phyloP scores from a whole-genome alignment of 2,888 invertebrate genomes.

The Gryllus longicercus region DNA sequence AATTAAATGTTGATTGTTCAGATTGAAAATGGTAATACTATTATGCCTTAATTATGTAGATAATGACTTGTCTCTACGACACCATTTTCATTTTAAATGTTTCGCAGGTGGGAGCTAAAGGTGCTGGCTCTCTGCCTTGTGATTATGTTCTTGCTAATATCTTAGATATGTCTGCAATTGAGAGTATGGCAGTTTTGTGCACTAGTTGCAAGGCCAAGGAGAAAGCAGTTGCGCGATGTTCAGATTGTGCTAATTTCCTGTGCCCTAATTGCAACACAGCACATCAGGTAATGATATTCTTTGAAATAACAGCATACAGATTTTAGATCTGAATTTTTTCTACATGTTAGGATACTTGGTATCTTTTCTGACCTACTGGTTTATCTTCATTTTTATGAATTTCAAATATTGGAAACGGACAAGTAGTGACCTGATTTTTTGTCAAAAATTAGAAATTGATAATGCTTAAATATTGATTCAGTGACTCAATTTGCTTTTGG shows the following conservation, averaged over 20 bases:
- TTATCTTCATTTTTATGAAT: too few species aligned
- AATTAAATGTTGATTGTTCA: too few species aligned
- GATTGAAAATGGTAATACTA: too few species aligned
- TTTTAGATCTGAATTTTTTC: neutral
- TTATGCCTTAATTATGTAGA: too few species aligned
- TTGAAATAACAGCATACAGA: neutral
- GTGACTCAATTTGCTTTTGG: too few species aligned
- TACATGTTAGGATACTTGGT: neutral
- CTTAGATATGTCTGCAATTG: constrained; percentile 75
- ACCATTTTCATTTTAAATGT: too few species aligned
- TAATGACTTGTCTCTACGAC: too few species aligned
- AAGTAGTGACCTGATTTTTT: too few species aligned
- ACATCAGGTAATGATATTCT: constrained; percentile 58
- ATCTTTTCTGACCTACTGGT: too few species aligned
- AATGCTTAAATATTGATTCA: too few species aligned
- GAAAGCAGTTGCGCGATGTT: constrained; percentile 88
- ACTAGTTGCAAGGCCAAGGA: constrained; percentile 95
- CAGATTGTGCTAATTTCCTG: constrained; percentile 90
- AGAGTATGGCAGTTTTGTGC: constrained; percentile 66
- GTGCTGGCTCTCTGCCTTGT: constrained; percentile 73
- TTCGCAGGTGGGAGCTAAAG: constrained; percentile 65
- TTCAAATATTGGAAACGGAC: too few species aligned
- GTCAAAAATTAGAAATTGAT: too few species aligned
- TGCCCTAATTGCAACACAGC: constrained; percentile 93
- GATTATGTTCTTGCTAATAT: constrained; percentile 86